phyloP scores from a whole-genome alignment of 2,113 vertebrate genomes.

The cat (Felis catus) region F.catus_Fca126_mat1.0 CM031411.1:35175501-35176000 shows the following conservation, averaged over 20 bases:
- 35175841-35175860: neutral
- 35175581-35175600: neutral
- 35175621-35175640: neutral
- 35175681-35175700: neutral
- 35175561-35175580: neutral
- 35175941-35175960: conserved; percentile 39
- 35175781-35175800: neutral
- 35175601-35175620: neutral
- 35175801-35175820: neutral
- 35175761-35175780: neutral
- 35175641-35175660: neutral
- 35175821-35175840: accelerated
- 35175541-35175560: neutral
- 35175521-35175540: neutral
- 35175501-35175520: neutral
- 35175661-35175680: neutral
- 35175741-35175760: neutral
- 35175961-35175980: neutral
- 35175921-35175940: conserved; percentile 40
- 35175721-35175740: neutral
- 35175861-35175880: neutral
- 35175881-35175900: neutral
- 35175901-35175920: neutral
- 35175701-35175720: neutral
- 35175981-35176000: neutral